Evolutionary conservation across 2,888 invertebrate species (phyloP), one percentile per base, ranked within the genome.

Genomic region (Cephus sareptanus): DNA sequence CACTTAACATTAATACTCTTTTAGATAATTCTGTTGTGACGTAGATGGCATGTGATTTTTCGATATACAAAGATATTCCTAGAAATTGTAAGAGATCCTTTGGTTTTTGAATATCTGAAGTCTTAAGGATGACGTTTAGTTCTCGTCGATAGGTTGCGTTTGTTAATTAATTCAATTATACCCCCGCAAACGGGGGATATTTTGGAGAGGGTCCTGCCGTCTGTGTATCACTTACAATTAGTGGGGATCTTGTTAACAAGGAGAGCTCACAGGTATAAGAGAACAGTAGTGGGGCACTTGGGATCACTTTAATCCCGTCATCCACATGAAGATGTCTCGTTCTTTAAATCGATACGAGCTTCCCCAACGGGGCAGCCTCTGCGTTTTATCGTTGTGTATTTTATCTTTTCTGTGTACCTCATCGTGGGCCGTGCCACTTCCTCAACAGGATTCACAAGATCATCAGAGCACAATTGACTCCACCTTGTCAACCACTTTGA

Each of bases 241-340:
- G 78, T 78, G 78, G 76, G 79, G 73, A 76, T 73, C 56, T 73
- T 73, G 79, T 77, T 79, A 79, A 79, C 79, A n/a, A 79, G 74
- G 69, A 73, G 76, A 73, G 76, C 69, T 77, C 69, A 76, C 76
- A 79, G 74, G 76, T 79, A 79, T 79, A 79, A 79, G 76, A 79
- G 76, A 79, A 34, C 76, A 56, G 75, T 78, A 78, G 78, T 76
- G 76, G 78, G 78, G 35, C 75, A n/a, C 40, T 40, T 11, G 35
- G 33, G 40, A 75, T 78, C 78, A 78, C 78, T 75, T 23, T 56
- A 23, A 56, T 56, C 56, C 9, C 23, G 23, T 23, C 23, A 23
- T 23, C 23, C 56, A 56, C 56, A 23, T 56, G 23, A 56, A 56
- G 68, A 78, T 78, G 78, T 78, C 78, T 70, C 30, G 75, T 76